Evolutionary conservation across 1,140 invertebrate genomes (phyloP).

Genomic region (Gonioctena quinquepunctata): DNA sequence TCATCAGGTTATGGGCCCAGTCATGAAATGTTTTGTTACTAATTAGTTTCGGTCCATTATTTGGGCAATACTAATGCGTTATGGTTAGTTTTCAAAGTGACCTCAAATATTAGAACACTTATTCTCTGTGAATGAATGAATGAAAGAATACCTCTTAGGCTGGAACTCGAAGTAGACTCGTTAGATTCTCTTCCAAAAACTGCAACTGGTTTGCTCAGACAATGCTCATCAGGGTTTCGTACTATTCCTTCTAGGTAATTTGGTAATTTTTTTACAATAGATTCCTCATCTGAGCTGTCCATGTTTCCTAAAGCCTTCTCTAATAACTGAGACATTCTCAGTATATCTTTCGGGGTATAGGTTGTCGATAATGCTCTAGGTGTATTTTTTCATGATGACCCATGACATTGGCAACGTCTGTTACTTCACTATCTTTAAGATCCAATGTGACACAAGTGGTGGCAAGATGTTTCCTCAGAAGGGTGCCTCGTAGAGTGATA

Average conservation of each 20-base stretch:
- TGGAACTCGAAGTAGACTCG: background rate
- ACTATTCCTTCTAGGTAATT: background rate
- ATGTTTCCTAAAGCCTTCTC: background rate
- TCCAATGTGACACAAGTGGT: background rate
- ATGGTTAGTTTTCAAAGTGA: background rate
- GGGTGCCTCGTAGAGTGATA: background rate
- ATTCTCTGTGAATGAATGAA: background rate
- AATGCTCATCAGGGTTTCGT: background rate
- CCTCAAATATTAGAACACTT: background rate
- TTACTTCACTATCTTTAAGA: background rate
- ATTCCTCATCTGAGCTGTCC: background rate
- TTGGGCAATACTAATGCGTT: background rate
- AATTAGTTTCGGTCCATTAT: background rate
- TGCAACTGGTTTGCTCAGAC: background rate
- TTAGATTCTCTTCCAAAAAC: background rate
- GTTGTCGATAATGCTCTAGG: background rate
- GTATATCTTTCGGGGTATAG: background rate
- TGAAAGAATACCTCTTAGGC: background rate
- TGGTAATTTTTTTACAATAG: background rate
- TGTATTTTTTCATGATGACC: background rate
- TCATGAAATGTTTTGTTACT: background rate
- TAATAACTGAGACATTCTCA: background rate
- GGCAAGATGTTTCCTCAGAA: conserved; percentile 4
- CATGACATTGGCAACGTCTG: background rate
- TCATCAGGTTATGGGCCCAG: background rate